A percentile compares a stretch with the other conserved stretches of the same genome.
phyloP scores from a whole-genome alignment of 1,140 invertebrate genomes.

The Sitobion miscanthi region DNA sequence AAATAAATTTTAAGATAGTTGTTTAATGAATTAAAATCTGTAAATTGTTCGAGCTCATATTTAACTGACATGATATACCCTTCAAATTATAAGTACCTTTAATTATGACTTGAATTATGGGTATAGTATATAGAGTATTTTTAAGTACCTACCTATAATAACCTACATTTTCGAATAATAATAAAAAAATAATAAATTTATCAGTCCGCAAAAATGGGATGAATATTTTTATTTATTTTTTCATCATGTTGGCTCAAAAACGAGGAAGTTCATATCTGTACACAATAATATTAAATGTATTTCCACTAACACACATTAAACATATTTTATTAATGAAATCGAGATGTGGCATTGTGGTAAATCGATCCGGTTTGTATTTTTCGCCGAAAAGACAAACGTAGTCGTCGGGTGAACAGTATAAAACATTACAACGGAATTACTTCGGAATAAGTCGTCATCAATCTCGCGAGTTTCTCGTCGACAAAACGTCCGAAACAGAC shows the following conservation, averaged over 20 bases:
- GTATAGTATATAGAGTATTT: too few species aligned
- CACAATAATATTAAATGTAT: not conserved
- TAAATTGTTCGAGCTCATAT: not conserved
- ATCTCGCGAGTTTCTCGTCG: not conserved
- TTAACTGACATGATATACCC: too few species aligned
- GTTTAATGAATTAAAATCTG: not conserved
- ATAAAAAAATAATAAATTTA: too few species aligned
- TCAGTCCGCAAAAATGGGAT: not conserved
- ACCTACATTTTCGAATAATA: too few species aligned
- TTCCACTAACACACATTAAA: not conserved
- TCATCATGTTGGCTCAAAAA: not conserved
- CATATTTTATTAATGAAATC: not conserved
- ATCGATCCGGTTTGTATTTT: not conserved
- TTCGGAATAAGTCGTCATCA: constrained; percentile 3
- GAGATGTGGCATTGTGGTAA: not conserved
- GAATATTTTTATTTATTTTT: not conserved
- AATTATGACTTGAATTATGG: too few species aligned
- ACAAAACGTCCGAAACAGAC: not conserved
- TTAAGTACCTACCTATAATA: too few species aligned
- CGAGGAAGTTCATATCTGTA: too few species aligned
- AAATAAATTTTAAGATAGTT: not conserved
- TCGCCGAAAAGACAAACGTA: not conserved
- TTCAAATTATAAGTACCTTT: not conserved
- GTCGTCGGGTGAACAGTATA: not conserved
- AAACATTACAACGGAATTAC: not conserved